phyloP scores from a whole-genome alignment of 1,140 invertebrate genomes.

The Nasonia vitripennis region DNA sequence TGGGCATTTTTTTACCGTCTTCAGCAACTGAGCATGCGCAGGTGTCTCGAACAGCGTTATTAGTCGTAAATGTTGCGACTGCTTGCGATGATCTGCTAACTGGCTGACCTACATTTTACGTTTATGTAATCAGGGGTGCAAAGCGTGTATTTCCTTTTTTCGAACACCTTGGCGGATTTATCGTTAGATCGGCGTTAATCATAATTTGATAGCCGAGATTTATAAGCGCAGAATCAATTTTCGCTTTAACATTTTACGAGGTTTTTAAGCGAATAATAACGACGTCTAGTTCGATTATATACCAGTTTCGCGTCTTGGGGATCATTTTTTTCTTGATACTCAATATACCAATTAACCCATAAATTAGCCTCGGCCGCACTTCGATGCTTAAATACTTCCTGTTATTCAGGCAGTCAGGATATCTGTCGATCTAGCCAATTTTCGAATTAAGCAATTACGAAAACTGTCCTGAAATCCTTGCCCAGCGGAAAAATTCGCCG shows the following conservation, averaged over 20 bases:
- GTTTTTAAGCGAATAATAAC: neutral
- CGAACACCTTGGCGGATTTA: neutral
- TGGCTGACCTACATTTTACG: neutral
- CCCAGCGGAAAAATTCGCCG: neutral
- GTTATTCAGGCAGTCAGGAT: neutral
- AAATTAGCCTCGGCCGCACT: neutral
- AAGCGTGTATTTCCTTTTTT: neutral
- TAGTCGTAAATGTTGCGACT: constrained; percentile 7
- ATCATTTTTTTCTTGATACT: neutral
- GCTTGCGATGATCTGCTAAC: constrained; percentile 9
- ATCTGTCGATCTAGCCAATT: constrained; percentile 14
- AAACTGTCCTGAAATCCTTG: neutral
- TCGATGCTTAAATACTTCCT: constrained; percentile 16
- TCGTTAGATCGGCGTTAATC: neutral
- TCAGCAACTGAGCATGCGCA: neutral
- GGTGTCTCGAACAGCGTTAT: neutral
- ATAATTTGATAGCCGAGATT: neutral
- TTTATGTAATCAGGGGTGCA: neutral
- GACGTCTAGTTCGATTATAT: neutral
- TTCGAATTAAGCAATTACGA: constrained; percentile 18
- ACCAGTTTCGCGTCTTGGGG: neutral
- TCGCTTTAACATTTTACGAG: neutral
- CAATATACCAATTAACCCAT: constrained; percentile 2
- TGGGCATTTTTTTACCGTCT: neutral
- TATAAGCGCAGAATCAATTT: neutral